Conservation (phyloP, 2,888 invertebrate genomes). For the Philaethria dido region DNA sequence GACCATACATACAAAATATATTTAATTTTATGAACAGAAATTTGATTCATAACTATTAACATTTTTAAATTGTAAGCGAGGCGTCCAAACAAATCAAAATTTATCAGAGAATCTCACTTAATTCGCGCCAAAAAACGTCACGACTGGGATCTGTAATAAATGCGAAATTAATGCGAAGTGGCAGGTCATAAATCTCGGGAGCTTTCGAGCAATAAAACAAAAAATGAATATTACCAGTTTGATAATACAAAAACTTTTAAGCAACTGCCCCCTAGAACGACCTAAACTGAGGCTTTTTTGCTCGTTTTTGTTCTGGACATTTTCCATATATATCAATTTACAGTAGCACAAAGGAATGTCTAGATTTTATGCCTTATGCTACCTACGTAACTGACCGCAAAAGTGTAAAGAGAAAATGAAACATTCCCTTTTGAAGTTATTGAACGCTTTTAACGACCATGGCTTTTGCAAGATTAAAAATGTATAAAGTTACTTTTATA, state of each 20-base stretch:
- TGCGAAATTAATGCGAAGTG: constrained; percentile 81
- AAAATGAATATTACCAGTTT: constrained; percentile 79
- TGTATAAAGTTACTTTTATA: constrained; percentile 12
- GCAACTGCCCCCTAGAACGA: constrained; percentile 68
- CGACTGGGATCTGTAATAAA: constrained; percentile 69
- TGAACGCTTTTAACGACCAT: constrained; percentile 4
- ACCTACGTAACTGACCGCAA: constrained; percentile 34
- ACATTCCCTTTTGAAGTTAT: constrained; percentile 24
- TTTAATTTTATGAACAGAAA: not conserved
- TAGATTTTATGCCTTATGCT: constrained; percentile 31
- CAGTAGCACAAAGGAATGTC: constrained; percentile 40
- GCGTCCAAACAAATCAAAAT: constrained; percentile 24
- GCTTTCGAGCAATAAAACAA: constrained; percentile 78
- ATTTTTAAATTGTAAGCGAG: constrained; percentile 19
- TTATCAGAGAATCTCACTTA: constrained; percentile 33
- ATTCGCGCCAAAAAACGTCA: constrained; percentile 36
- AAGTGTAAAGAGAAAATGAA: constrained; percentile 31
- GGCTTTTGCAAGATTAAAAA: constrained; percentile 22
- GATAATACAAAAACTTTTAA: constrained; percentile 74
- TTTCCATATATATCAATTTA: constrained; percentile 42
- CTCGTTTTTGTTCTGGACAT: constrained; percentile 51
- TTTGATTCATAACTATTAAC: constrained; percentile 9
- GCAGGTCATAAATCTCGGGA: constrained; percentile 74
- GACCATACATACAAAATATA: not conserved
- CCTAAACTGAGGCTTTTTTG: constrained; percentile 46